Base-by-base conservation (phyloP, 1,140 invertebrate species). In the Dendrolimus kikuchii region DNA sequence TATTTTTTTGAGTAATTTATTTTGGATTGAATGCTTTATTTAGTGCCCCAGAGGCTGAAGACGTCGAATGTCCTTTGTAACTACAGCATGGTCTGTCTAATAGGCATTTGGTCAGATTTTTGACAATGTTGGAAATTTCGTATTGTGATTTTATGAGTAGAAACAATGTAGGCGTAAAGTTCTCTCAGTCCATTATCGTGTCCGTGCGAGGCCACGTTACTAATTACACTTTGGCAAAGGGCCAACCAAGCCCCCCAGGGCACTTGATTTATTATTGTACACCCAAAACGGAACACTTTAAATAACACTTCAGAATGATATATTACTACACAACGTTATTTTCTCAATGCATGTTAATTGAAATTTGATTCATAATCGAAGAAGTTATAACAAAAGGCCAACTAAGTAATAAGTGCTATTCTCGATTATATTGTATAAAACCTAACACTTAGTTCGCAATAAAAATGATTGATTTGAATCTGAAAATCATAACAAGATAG, bases 161-260 rank as follows among this genome's bases (percentile, higher is more conserved):
- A 69, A 75, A 75, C 69, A 73, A 73, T 70, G 68, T 62, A 55
- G 46, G 54, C 47, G 46, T 55, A 54, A 50, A 51, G 55, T 59
- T 50, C 54, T 55, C 59, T 64, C 64, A 71, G 70, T 72, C 72
- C 71, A 68, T 64, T 74, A 66, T 64, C 62, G 64, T 48, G 41
- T n/a, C 50, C 63, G 60, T 70, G 59, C 64, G 51, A 68, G 68
- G 62, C 63, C 71, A 65, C 58, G 53, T 68, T 64, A 76, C 71
- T 83, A 81, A 81, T 83, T 79, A 83, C 68, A 64, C 53, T 75
- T 75, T 83, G 80, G 80, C 77, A 62, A 59, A 56, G 58, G 43
- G 69, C 80, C 80, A 83, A 74, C 61, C 57, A 56, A 57, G 46
- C 60, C 56, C 67, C 67, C 53, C 55, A 52, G 68, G 69, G 64